Evolutionary conservation across 2,888 invertebrate genomes (phyloP), one percentile per base, ranked within the genome.

Genomic region (Ceriagrion tenellum): DNA sequence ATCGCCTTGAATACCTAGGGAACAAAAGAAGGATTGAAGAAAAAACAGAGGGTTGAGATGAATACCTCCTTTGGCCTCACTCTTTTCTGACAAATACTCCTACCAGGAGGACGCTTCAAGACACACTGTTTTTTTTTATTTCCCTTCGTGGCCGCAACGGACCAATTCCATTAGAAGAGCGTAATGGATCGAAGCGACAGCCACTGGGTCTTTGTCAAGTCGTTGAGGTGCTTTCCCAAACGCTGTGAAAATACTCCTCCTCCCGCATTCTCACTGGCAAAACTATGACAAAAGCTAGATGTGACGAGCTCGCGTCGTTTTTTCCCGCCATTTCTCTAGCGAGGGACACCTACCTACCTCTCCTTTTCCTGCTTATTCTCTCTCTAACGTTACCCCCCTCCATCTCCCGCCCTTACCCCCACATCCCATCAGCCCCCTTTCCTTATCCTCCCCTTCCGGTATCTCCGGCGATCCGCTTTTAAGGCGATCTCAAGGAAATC

Each of bases 101-200:
- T 3, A 16, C 74, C 10, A 81, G 30, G 12, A 30, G 30, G 30
- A 81, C 30, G 30, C 10, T 6, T 30, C 30, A 81, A 30, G 30
- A 30, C 30, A 18, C 12, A 30, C 30, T 10, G 10, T 4, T 6
- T 74, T 30, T 81, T 81, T 30, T 81, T 35, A 20, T 59, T 59
- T 59, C 59, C 20, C 59, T 12, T 69, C 74, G 3, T 81, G 89
- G 55, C 23, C 26, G 47, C 47, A 55, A 89, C 55, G n/a, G 89
- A 55, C 47, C 89, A 89, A 89, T 89, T n/a, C 89, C 55, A 55
- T 89, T 89, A 89, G 89, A 88, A 16, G 88, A 10, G n/a, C 55
- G 89, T 89, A 89, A 89, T 89, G 89, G 55, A 89, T 89, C 88
- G 88, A 88, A 88, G 88, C 16, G n/a, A 13, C 26, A 40, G 55